Evolutionary conservation across 2,888 invertebrate species (phyloP), one percentile per base, ranked within the genome.

Genomic region (Drosophila infuscata): DNA sequence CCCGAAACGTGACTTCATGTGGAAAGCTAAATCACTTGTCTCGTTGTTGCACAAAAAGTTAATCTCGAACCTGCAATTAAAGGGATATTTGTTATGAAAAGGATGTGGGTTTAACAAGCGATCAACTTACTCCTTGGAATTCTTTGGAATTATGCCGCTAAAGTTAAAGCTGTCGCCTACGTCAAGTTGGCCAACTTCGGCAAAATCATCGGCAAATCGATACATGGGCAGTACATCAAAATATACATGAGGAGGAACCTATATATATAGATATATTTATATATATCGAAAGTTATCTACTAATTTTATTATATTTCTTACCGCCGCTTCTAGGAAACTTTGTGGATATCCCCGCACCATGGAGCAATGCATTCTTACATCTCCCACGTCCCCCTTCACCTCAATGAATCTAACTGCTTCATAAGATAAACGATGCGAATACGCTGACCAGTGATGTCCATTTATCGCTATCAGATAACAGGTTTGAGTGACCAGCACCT

Each of bases 381-480:
- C 94, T 66, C 95, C 94, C 4, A 96, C 93, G 53, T 94, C 94
- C 12, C 96, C 95, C 29, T 94, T 92, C 3, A 96, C 94, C 83
- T 96, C 95, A 60, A 96, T 89, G 11, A 94, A 91, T 32, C 94
- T 95, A 6, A 96, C 94, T 66, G 94, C 92, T 49, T 92, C 91
- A 63, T 94, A 94, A 48, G 96, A 95, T 59, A 96, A 91, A 92
- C 95, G 94, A 91, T 96, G 97, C 6, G 93, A 91, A 90, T 94
- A 97, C 46, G 94, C 94, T 88, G 96, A 96, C 91, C 96, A 96
- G 89, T 96, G 96, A 76, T 94, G 94, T 0, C 96, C 96, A 91
- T 97, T 96, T 20, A 97, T 94, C 0, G 96, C 95, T 82, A 96
- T 95, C 92, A 95, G 91, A 36, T 95, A 95, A 79, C 95, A 95